A percentile compares a stretch with the other conserved stretches of the same genome.
Evolutionary conservation across 2,113 vertebrate genomes (phyloP).

Genomic region (Penelope pileata): DNA sequence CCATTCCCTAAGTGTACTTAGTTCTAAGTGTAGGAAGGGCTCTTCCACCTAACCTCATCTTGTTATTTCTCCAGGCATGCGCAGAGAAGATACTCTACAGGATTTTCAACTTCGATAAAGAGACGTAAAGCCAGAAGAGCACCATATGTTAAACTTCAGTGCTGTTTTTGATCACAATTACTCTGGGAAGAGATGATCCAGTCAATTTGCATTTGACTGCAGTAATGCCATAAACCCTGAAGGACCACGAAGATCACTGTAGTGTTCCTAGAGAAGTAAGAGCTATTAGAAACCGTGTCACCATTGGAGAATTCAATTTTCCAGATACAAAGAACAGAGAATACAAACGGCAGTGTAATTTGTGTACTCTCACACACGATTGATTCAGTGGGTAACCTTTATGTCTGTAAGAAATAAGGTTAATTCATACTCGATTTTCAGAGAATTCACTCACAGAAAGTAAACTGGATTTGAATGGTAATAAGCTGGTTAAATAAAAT

Average conservation of each 20-base stretch:
- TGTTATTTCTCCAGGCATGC: neutral
- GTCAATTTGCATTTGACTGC: neutral
- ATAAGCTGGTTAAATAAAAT: conserved; percentile 43
- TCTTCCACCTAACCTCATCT: neutral
- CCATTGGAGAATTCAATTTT: neutral
- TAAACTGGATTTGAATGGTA: conserved; percentile 32
- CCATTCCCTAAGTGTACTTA: too few species aligned
- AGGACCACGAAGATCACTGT: neutral
- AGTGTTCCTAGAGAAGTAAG: neutral
- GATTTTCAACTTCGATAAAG: neutral
- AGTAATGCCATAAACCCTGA: neutral
- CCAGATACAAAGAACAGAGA: neutral
- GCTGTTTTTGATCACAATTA: neutral
- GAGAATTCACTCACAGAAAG: neutral
- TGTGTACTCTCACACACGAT: neutral
- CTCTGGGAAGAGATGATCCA: neutral
- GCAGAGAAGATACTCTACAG: neutral
- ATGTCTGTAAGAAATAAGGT: conserved; percentile 7
- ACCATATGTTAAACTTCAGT: neutral
- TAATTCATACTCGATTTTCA: neutral
- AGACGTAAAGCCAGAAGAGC: neutral
- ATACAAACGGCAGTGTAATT: neutral
- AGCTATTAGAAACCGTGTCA: neutral
- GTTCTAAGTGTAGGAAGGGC: too few species aligned
- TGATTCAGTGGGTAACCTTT: conserved; percentile 8